A percentile compares a stretch with the other conserved stretches of the same genome.
phyloP scores from a whole-genome alignment of 2,797 vertebrate species.

The Karalla daura region DNA sequence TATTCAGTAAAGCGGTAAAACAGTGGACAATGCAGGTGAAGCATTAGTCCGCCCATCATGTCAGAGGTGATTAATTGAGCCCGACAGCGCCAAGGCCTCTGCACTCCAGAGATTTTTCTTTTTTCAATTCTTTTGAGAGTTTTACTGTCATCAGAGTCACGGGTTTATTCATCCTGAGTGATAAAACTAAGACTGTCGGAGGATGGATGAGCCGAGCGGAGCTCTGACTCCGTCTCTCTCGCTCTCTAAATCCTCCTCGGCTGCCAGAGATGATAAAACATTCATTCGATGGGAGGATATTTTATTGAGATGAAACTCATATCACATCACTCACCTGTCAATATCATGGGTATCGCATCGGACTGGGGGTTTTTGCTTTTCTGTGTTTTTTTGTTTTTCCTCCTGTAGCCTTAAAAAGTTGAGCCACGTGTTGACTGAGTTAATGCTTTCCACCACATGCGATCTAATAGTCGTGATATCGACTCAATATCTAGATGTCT shows the following conservation, averaged over 20 bases:
- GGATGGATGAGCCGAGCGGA: conserved; percentile 15
- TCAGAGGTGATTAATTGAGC: conserved; percentile 54
- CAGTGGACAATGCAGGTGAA: conserved; percentile 51
- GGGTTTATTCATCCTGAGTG: conserved; percentile 49
- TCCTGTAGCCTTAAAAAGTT: too few species aligned
- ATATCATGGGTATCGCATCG: too few species aligned
- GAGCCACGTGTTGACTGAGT: too few species aligned
- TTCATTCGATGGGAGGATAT: conserved; percentile 36
- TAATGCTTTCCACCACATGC: too few species aligned
- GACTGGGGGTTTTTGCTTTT: too few species aligned
- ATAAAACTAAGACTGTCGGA: conserved; percentile 38
- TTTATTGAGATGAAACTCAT: conserved; percentile 35
- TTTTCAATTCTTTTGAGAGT: conserved; percentile 33
- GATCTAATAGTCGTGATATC: too few species aligned
- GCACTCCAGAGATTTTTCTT: conserved; percentile 22
- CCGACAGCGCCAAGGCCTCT: conserved; percentile 37
- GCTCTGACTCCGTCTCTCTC: not conserved
- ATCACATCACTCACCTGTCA: conserved; percentile 33
- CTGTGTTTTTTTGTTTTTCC: conserved; percentile 20
- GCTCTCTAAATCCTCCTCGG: conserved; percentile 18
- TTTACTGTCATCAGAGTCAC: conserved; percentile 42
- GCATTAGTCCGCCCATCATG: conserved; percentile 44
- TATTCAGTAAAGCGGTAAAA: conserved; percentile 38
- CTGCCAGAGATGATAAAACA: conserved; percentile 32
- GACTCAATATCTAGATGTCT: too few species aligned